Base-by-base conservation (phyloP, 2,888 invertebrate species). In the Anaspis maculata region DNA sequence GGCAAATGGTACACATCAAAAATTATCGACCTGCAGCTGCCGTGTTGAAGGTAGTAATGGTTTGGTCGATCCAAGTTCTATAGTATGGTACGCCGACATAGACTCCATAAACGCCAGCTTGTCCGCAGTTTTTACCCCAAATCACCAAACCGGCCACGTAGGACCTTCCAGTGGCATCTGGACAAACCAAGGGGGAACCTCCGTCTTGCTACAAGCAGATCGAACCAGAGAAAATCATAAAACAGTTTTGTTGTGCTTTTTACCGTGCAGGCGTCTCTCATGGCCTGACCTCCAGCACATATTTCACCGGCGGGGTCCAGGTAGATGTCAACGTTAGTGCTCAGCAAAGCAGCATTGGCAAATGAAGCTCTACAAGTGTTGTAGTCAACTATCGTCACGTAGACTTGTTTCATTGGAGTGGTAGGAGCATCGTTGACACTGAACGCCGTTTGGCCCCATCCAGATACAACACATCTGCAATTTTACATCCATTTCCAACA, bases 381-480 rank as follows among this genome's bases (percentile, higher is more conserved):
- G n/a, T 76, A 67, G n/a, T 70, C 69, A 3, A 83, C 68, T 21
- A 89, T 71, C 0, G 79, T 77, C 0, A 89, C 79, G 38, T 81
- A 82, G 0, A 87, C 84, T 60, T 86, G 76, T 54, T 82, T 83
- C 55, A 83, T 64, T 19, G 81, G 78, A 1, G 70, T 72, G 59
- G 61, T 73, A 3, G 62, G 62, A 2, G 61, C 58, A 33, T 61
- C 58, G 25, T 41, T 42, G 2, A 35, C 69, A 9, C 29, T 53
- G 41, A 84, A 92, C 45, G 80, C 77, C 45, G 85, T 72, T 57
- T 87, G 84, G 9, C 92, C 92, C 89, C 91, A 92, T 7, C 92
- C 92, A n/a, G 83, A 69, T 0, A 84, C 82, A 66, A 71, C 72
- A 52, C 80, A 80, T 41, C 69, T 69, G 37, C 15, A 47, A 49